Evolutionary conservation across 2,888 invertebrate genomes (phyloP), one percentile per base, ranked within the genome.

Genomic region (Pasiphila rectangulata): DNA sequence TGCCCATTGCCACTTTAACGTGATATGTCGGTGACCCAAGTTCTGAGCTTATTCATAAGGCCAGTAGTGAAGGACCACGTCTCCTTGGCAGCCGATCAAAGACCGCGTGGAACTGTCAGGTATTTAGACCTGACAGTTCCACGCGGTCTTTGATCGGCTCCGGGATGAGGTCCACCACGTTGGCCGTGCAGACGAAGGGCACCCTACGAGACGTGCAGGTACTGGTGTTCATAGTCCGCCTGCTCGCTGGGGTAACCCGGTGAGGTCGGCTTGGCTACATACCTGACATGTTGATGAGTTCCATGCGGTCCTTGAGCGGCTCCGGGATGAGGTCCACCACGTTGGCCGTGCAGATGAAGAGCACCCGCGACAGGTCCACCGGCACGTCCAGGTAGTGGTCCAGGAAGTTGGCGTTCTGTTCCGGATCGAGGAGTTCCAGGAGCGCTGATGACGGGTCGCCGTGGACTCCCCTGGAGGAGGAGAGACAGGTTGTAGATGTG

Each of bases 21-120:
- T n/a, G n/a, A n/a, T n/a, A n/a, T n/a, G n/a, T n/a, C n/a, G n/a
- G n/a, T n/a, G n/a, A n/a, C n/a, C n/a, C n/a, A n/a, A n/a, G n/a
- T n/a, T n/a, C n/a, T n/a, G n/a, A n/a, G n/a, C n/a, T n/a, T n/a
- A n/a, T n/a, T n/a, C n/a, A n/a, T n/a, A n/a, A n/a, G n/a, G n/a
- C n/a, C n/a, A n/a, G n/a, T n/a, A n/a, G 92, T 98, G 0, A 91
- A 94, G 0, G 98, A 99, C 27, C 96, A 96, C 0, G 99, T 99
- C 63, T 98, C 99, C n/a, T n/a, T n/a, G n/a, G 0, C 99, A 99
- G 72, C 98, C 99, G 0, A 86, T 99, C 24, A 84, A 96, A 24
- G 99, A 99, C 80, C 91, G 99, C 56, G 99, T 99, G 99, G 99
- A 99, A 82, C n/a, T n/a, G n/a, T n/a, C n/a, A n/a, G n/a, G n/a